phyloP scores from a whole-genome alignment of 2,113 vertebrate genomes.

The Nothobranchius kuhntae region DNA sequence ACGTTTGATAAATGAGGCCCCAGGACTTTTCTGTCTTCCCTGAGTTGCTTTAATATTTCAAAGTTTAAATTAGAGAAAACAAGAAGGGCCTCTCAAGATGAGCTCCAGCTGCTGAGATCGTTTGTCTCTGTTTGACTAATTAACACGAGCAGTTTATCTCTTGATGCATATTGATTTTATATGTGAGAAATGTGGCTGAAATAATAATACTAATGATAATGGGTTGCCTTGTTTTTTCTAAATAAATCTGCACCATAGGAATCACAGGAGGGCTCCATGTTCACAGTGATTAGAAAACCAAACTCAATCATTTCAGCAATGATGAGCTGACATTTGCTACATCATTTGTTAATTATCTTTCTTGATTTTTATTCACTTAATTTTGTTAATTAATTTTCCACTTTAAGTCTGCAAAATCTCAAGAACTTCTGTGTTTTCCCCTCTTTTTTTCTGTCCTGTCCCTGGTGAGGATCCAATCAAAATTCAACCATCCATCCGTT shows the following conservation, averaged over 20 bases:
- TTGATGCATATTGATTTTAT: neutral
- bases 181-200: neutral
- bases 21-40: no score
- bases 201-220: neutral
- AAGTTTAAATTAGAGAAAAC: no score
- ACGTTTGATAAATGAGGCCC: no score
- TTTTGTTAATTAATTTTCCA: neutral
- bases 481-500: neutral
- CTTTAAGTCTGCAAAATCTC: neutral
- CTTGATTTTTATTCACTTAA: slow-evolving; percentile 26
- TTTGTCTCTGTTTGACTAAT: neutral
- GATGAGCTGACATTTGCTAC: slow-evolving; percentile 17
- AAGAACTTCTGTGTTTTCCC: neutral
- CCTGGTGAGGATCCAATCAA: slow-evolving; percentile 9
- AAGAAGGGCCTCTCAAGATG: no score
- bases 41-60: no score
- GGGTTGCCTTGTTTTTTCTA: neutral
- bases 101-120: no score
- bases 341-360: slow-evolving; percentile 12
- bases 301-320: slow-evolving; percentile 28
- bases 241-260: neutral
- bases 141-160: neutral
- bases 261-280: neutral
- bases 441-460: neutral
- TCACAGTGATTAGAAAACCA: slow-evolving; percentile 16